phyloP scores from a whole-genome alignment of 1,140 invertebrate species.

The Trigoniulus corallinus region DNA sequence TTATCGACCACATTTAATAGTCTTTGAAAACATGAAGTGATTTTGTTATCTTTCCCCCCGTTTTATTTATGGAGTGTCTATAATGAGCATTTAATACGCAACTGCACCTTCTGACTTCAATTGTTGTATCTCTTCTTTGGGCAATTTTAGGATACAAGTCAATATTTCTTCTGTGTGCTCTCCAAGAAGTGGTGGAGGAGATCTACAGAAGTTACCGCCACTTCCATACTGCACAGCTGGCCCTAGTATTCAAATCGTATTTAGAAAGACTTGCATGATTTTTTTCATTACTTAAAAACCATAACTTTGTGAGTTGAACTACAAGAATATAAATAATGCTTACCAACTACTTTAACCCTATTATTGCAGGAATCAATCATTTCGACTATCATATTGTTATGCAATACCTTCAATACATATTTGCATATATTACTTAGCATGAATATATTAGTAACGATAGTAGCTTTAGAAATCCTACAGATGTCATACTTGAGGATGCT shows the following conservation, averaged over 20 bases:
- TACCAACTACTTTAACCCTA: slow-evolving; percentile 51
- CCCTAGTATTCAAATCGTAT: slow-evolving; percentile 27
- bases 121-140: too few species aligned
- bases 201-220: slow-evolving; percentile 44
- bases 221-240: slow-evolving; percentile 66
- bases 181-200: slow-evolving; percentile 66
- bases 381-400: slow-evolving; percentile 56
- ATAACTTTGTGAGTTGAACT: too few species aligned
- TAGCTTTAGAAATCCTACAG: not conserved
- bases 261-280: not conserved
- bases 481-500: slow-evolving; percentile 58
- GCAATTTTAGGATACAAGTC: slow-evolving; percentile 39
- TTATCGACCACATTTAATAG: too few species aligned
- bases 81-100: too few species aligned
- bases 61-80: too few species aligned
- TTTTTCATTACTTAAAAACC: too few species aligned
- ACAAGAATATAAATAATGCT: too few species aligned
- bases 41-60: too few species aligned
- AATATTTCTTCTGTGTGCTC: slow-evolving; percentile 72
- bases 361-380: slow-evolving; percentile 51
- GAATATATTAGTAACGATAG: not conserved
- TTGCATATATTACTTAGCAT: not conserved
- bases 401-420: slow-evolving; percentile 24
- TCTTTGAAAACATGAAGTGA: too few species aligned
- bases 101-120: too few species aligned